Conservation (phyloP, 2,113 vertebrate species). For the Phasianus colchicus region DNA sequence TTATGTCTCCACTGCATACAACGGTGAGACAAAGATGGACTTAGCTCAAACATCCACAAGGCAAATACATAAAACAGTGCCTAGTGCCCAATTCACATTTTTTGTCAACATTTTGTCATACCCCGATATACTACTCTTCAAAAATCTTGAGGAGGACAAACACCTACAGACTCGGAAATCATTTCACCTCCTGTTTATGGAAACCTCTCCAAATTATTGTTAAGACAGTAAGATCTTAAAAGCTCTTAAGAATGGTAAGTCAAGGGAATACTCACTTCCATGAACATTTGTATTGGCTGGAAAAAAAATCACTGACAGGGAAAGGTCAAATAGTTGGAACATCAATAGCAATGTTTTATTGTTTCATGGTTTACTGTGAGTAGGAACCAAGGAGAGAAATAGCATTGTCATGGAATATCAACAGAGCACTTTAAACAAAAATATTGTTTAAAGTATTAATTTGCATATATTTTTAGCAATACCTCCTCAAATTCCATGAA, state of each 20-base stretch:
- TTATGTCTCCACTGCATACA: neutral
- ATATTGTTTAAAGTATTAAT: neutral
- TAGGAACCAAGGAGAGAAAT: neutral
- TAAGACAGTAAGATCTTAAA: neutral
- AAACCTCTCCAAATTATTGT: neutral
- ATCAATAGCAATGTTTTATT: neutral
- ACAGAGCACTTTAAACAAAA: constrained; percentile 17
- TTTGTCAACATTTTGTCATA: neutral
- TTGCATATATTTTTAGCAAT: neutral
- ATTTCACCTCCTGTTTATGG: neutral
- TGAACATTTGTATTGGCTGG: neutral
- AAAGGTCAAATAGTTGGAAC: neutral
- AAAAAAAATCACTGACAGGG: neutral
- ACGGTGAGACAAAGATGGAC: rapidly evolving
- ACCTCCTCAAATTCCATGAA: neutral
- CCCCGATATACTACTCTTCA: neutral
- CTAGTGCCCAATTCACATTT: neutral
- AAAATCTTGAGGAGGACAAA: neutral
- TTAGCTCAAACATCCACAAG: neutral
- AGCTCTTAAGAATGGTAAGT: neutral
- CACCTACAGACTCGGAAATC: neutral
- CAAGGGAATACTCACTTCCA: neutral
- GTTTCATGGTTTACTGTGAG: neutral
- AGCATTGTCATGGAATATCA: neutral
- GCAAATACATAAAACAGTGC: neutral